Evolutionary conservation across 1,140 invertebrate species (phyloP), one percentile per base, ranked within the genome.

Genomic region (Calephelis virginiensis): DNA sequence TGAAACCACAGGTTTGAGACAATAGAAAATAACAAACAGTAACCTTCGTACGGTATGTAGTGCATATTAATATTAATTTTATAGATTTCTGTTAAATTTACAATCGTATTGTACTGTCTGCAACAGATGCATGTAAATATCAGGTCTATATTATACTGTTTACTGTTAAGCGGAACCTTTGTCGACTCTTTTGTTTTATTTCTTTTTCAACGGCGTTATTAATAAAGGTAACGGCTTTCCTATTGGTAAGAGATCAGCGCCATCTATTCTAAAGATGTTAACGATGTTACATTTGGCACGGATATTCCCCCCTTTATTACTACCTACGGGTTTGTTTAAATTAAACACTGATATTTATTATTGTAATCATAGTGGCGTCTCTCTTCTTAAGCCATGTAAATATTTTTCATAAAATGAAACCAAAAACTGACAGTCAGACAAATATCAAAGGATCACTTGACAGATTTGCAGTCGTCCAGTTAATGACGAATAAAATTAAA

Each of bases 11-110:
- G 3, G 60, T 43, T 61, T 17, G 9, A 61, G 40, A 61, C 60
- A 61, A 61, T 61, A 61, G 38, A 43, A 45, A 61, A 61, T 61
- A 61, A 61, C n/a, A 43, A 14, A 45, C 14, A 56, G 50, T 56
- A 28, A 56, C 50, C 14, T 56, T 56, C 50, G 28, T 56, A 56
- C 50, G 11, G 40, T 43, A 43, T 43, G 40, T 43, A 43, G 40
- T 56, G 14, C 28, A 17, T 56, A 56, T 56, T 17, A 56, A 56
- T 56, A 56, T 56, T 56, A 56, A 56, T 56, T 56, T 56, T 56
- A 56, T 56, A 56, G 50, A 56, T 56, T 56, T 56, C 14, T 53
- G 50, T 14, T 53, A 28, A 28, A 53, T 53, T 53, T 53, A 53
- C 11, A 28, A 8, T 53, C 8, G 50, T 53, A 53, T 53, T 53